phyloP scores from a whole-genome alignment of 2,888 invertebrate species.

The Xylota segnis region DNA sequence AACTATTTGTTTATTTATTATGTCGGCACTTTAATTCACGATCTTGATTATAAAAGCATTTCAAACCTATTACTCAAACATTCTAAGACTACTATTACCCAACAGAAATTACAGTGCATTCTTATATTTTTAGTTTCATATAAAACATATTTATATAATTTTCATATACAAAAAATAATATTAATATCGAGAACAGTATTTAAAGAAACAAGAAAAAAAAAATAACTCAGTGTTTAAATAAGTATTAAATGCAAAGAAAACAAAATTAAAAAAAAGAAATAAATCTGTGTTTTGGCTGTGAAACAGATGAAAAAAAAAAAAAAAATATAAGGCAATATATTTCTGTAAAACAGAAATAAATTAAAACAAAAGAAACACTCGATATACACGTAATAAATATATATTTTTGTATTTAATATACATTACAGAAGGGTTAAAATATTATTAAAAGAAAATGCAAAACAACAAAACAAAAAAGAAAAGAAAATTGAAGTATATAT shows the following conservation, averaged over 20 bases:
- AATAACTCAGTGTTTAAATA: conserved; percentile 1
- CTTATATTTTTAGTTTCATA: not conserved
- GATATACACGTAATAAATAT: conserved; percentile 70
- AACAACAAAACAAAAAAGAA: conserved; percentile 11
- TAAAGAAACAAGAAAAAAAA: conserved; percentile 7
- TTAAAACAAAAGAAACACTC: conserved; percentile 50
- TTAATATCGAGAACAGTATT: conserved; percentile 47
- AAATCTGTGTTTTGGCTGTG: conserved; percentile 85
- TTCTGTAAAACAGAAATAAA: conserved; percentile 75
- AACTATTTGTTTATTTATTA: too few species aligned
- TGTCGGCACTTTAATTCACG: too few species aligned
- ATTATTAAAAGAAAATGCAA: conserved; percentile 36
- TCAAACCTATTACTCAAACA: not conserved
- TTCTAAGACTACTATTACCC: not conserved
- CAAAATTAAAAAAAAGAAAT: conserved; percentile 69
- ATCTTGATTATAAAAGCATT: not conserved
- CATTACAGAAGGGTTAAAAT: conserved; percentile 50
- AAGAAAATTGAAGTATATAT: conserved; percentile 39
- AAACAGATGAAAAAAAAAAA: conserved; percentile 81
- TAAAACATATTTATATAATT: not conserved
- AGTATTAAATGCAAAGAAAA: conserved; percentile 37
- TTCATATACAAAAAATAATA: not conserved
- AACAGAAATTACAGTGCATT: not conserved
- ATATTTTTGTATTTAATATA: conserved; percentile 77
- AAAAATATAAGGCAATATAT: conserved; percentile 62